Percentiles rank a stretch among this genome's conserved stretches.
Evolutionary conservation across 2,797 vertebrate species (phyloP).

Genomic region (Anniella stebbinsi): DNA sequence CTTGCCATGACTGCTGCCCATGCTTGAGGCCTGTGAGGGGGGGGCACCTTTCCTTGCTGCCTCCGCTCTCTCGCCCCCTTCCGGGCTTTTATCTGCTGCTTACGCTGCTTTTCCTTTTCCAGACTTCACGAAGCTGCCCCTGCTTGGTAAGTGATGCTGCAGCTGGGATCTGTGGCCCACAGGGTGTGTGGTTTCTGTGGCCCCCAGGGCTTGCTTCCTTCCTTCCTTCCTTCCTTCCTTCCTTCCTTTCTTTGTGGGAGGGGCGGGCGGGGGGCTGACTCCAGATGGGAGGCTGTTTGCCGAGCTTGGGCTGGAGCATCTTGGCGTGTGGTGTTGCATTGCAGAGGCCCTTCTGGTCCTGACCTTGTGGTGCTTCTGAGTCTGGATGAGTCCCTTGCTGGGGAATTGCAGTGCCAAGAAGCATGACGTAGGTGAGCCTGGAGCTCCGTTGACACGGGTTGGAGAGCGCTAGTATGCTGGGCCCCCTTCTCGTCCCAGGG

Average conservation of each 20-base stretch:
- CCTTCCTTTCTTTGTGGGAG: too few species aligned
- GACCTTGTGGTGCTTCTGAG: not conserved
- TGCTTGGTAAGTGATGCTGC: constrained; percentile 86
- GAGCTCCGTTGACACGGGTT: too few species aligned
- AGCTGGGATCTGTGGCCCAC: accelerated
- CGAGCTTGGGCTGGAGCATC: not conserved
- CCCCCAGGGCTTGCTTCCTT: too few species aligned
- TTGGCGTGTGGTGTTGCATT: not conserved
- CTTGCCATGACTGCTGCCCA: not conserved
- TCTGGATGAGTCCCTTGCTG: not conserved
- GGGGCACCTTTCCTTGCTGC: not conserved
- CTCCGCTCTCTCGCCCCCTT: constrained; percentile 51
- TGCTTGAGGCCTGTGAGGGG: not conserved
- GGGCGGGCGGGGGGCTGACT: too few species aligned
- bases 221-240: too few species aligned
- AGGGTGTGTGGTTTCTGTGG: not conserved
- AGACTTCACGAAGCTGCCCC: constrained; percentile 84
- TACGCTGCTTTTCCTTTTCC: constrained; percentile 83
- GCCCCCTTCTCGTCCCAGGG: too few species aligned
- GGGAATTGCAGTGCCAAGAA: not conserved
- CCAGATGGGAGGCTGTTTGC: too few species aligned
- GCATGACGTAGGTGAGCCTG: not conserved
- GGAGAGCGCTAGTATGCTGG: too few species aligned
- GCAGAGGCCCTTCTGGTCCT: too few species aligned
- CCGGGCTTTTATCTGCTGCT: constrained; percentile 70